Evolutionary conservation across 1,140 invertebrate genomes (phyloP).

Genomic region (Agraylea sexmaculata): DNA sequence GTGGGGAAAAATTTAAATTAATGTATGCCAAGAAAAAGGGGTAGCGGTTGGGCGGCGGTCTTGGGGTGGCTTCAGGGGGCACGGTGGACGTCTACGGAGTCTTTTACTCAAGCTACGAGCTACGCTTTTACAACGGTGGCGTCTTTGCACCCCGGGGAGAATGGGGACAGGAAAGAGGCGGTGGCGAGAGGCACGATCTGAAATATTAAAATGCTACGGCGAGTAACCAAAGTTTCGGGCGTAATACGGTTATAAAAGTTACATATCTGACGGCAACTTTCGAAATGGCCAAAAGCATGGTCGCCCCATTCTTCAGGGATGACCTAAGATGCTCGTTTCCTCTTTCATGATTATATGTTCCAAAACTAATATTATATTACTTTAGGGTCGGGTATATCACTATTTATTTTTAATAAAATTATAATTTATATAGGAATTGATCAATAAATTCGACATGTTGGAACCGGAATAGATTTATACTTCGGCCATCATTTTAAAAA

Average conservation of each 20-base stretch:
- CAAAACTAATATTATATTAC: too few relatives aligned
- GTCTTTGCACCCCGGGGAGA: background rate
- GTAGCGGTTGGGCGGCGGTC: background rate
- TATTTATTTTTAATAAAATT: too few relatives aligned
- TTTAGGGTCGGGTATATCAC: too few relatives aligned
- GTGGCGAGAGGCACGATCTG: slow-evolving; percentile 7
- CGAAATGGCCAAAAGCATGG: slow-evolving; percentile 17
- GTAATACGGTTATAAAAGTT: slow-evolving; percentile 21
- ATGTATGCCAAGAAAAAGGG: background rate
- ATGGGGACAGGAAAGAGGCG: background rate
- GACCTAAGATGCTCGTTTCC: background rate
- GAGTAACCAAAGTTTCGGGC: slow-evolving; percentile 18
- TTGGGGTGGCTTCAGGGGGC: background rate
- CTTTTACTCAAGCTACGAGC: slow-evolving; percentile 2
- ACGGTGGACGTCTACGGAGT: slow-evolving; percentile 2
- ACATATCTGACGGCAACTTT: slow-evolving; percentile 7
- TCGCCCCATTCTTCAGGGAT: slow-evolving; percentile 1
- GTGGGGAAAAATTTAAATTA: too few relatives aligned
- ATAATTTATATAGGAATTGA: too few relatives aligned
- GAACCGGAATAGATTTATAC: background rate
- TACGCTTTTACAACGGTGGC: background rate
- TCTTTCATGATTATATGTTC: slow-evolving; percentile 1
- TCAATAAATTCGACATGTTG: background rate
- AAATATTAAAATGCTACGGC: slow-evolving; percentile 21
- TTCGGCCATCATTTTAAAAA: background rate